Percentiles rank a stretch among this genome's conserved stretches.
Evolutionary conservation across 2,888 invertebrate species (phyloP).

Genomic region (Teleiodes luculella): DNA sequence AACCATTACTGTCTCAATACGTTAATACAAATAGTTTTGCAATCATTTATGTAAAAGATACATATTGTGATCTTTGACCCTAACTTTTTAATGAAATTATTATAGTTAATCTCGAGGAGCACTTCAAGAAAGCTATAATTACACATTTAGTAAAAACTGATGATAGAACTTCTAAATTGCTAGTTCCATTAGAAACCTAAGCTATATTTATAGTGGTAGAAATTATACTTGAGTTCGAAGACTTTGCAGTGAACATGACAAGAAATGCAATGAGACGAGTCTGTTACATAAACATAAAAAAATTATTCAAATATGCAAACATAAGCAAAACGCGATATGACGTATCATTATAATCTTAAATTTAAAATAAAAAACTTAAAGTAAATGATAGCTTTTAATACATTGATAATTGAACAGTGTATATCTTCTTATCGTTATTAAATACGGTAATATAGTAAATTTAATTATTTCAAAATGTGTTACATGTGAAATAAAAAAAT

Average conservation of each 20-base stretch:
- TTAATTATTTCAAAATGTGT: too few species aligned
- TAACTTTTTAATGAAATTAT: too few species aligned
- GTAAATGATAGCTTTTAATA: slow-evolving; percentile 1
- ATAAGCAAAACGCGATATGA: slow-evolving; percentile 4
- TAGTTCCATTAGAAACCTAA: background rate
- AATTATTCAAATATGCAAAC: slow-evolving; percentile 21
- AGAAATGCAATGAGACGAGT: background rate
- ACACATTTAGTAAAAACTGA: too few species aligned
- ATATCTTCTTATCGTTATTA: too few species aligned
- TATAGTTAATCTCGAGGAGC: too few species aligned
- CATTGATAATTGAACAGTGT: background rate
- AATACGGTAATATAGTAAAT: background rate
- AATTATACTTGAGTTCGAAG: background rate
- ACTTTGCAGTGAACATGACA: background rate
- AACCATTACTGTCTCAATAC: background rate
- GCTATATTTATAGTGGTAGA: background rate
- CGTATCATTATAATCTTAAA: background rate
- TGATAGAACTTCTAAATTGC: too few species aligned
- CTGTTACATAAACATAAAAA: slow-evolving; percentile 22
- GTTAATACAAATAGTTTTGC: background rate
- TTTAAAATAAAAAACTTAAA: background rate
- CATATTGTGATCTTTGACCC: background rate
- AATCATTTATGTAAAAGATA: background rate
- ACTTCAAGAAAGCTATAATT: too few species aligned
- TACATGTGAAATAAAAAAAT: too few species aligned